Base-by-base conservation (phyloP, 2,888 invertebrate species). In the Caenorhabditis doughertyi region DNA sequence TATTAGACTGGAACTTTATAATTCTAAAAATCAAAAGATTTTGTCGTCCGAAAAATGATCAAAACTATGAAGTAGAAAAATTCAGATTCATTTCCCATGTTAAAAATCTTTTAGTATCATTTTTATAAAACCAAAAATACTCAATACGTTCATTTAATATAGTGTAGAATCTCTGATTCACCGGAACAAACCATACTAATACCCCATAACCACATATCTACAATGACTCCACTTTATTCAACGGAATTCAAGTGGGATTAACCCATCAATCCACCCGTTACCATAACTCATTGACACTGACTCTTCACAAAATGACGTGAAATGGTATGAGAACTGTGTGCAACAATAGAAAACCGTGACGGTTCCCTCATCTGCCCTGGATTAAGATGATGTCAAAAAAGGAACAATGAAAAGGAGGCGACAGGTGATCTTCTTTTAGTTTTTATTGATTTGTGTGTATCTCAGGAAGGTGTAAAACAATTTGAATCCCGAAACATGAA, bases 281-380 rank as follows among this genome's bases (percentile, higher is more conserved):
- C 60, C 39, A 60, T 68, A 62, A 60, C 53, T 60, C 77, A 60
- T 53, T 51, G 62, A 55, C 67, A 67, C n/a, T 13, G 35, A 51
- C 76, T 49, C 76, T 32, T 55, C 55, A 53, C 23, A 23, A 62
- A 21, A 51, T 77, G 77, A 77, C 77, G 68, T 60, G 49, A 62
- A 23, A 44, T 27, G 21, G 68, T 77, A 60, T 68, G 77, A 77
- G 77, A 77, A 68, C 60, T 16, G 53, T 42, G 67, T 68, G 65
- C 68, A 62, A 77, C 77, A 62, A 77, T 68, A 25, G 39, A 21
- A n/a, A 16, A 18, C 62, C 62, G 21, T 32, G 49, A 65, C 49
- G 25, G 18, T 16, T 25, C 47, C 25, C 60, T 23, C 27, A 53
- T 47, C 74, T 65, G 74, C 29, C 64, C 0, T 29, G 67, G 77